These are phyloP conservation scores for Seira ritae DNA, from an alignment of 2,888 invertebrate species.

Conservation along the genomic window DNA sequence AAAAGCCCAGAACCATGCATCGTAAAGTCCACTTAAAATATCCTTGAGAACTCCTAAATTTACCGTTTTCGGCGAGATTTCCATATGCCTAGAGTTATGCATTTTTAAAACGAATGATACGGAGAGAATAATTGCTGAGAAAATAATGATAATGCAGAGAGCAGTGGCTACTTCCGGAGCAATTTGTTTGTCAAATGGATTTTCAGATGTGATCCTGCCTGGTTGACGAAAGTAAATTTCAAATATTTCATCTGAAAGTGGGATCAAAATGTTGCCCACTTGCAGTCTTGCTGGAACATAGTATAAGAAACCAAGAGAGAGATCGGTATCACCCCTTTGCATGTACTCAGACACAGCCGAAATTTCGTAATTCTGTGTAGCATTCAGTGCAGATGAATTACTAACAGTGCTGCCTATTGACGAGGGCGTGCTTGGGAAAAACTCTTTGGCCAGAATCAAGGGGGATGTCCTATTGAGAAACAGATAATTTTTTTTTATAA, in stretches of 20 bases:
- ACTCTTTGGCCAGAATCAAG: too few relatives aligned
- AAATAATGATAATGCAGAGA: not conserved
- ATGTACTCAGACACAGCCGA: not conserved
- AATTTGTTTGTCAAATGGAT: constrained; percentile 33
- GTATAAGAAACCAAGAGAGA: constrained; percentile 17
- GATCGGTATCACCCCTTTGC: not conserved
- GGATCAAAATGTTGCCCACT: constrained; percentile 20
- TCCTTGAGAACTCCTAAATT: not conserved
- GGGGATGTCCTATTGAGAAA: too few relatives aligned
- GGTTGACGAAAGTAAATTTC: constrained; percentile 39
- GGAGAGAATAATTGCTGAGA: constrained; percentile 11
- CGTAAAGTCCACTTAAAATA: not conserved
- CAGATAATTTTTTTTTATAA: too few relatives aligned
- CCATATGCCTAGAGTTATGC: not conserved
- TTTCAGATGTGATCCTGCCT: not conserved
- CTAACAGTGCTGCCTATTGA: too few relatives aligned
- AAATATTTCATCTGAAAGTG: constrained; percentile 32
- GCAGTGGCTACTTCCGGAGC: not conserved
- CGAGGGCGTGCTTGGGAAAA: too few relatives aligned
- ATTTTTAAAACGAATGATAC: not conserved
- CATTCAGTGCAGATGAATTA: not conserved
- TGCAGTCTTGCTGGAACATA: not conserved
- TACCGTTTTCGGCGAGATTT: not conserved
- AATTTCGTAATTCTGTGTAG: not conserved
- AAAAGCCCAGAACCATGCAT: constrained; percentile 16